A percentile compares a stretch with the other conserved stretches of the same genome.
Evolutionary conservation across 1,140 invertebrate genomes (phyloP).

Genomic region (Mylabris phalerata): DNA sequence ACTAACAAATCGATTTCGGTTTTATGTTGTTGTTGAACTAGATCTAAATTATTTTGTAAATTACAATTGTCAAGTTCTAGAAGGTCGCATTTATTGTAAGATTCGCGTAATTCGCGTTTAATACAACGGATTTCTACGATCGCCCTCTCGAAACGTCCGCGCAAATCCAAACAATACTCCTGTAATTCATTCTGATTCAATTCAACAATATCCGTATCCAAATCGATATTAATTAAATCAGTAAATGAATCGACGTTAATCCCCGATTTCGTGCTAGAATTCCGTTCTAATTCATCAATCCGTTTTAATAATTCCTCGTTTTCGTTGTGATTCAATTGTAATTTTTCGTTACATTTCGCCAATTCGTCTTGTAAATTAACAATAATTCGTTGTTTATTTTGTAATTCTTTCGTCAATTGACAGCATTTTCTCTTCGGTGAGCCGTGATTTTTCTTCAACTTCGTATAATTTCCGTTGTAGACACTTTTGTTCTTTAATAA

Average conservation of each 20-base stretch:
- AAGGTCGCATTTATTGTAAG: slow-evolving; percentile 70
- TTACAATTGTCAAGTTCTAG: slow-evolving; percentile 69
- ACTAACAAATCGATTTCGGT: slow-evolving; percentile 73
- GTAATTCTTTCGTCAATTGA: slow-evolving; percentile 53
- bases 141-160: slow-evolving; percentile 71
- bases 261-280: slow-evolving; percentile 44
- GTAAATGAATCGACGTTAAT: slow-evolving; percentile 71
- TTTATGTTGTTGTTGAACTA: slow-evolving; percentile 60
- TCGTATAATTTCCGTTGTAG: slow-evolving; percentile 38
- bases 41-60: slow-evolving; percentile 63
- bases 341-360: slow-evolving; percentile 46
- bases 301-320: slow-evolving; percentile 65
- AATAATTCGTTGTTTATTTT: slow-evolving; percentile 52
- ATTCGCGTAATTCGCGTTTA: slow-evolving; percentile 73
- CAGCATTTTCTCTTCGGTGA: slow-evolving; percentile 53
- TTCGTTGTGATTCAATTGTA: slow-evolving; percentile 64
- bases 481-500: slow-evolving; percentile 55
- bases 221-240: slow-evolving; percentile 71
- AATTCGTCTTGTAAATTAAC: slow-evolving; percentile 53
- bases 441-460: slow-evolving; percentile 42
- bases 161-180: slow-evolving; percentile 71
- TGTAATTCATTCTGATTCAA: slow-evolving; percentile 70
- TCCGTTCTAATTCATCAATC: slow-evolving; percentile 60
- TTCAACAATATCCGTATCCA: slow-evolving; percentile 64
- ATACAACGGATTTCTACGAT: slow-evolving; percentile 74